Evolutionary conservation across 1,140 invertebrate genomes (phyloP), one percentile per base, ranked within the genome.

Genomic region (Ceratina australensis): DNA sequence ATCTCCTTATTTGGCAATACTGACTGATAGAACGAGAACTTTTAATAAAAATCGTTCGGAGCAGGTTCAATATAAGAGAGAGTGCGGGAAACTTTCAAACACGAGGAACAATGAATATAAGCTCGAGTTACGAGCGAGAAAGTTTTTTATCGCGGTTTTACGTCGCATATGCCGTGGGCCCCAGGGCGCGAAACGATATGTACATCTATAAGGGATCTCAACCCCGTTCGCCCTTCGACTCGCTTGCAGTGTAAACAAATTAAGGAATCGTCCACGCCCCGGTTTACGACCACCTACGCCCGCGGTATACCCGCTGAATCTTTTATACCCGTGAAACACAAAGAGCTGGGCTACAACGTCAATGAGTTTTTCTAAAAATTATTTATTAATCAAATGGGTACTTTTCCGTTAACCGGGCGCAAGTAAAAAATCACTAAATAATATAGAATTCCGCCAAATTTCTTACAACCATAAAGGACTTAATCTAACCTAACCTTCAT

Each of bases 71-170:
- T 42, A 42, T 42, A 42, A 42, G 33, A 42, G 10, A 42, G 33
- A 42, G 10, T 8, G 33, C 33, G 33, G 33, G 33, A 42, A 80
- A 74, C 50, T 64, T 73, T 64, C 28, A 74, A 71, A 74, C 33
- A 73, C 33, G n/a, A 0, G 73, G 78, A 75, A 69, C 68, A 72
- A 76, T 26, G 75, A 79, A 82, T 78, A 71, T 71, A 74, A 83
- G 76, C 75, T 80, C 61, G 83, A 84, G 84, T 90, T 88, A 89
- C 83, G 87, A 86, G 86, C 79, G 76, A 82, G 84, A 75, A 87
- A 89, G 87, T 83, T 90, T 90, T 90, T 91, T 91, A 91, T 86
- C 88, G 87, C 85, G 73, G 84, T 90, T 91, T 91, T 91, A 91
- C 87, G 85, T 87, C 77, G 82, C 79, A 69, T 84, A 77, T 86